phyloP scores from a whole-genome alignment of 1,140 invertebrate genomes.

The Asbolus verrucosus region DNA sequence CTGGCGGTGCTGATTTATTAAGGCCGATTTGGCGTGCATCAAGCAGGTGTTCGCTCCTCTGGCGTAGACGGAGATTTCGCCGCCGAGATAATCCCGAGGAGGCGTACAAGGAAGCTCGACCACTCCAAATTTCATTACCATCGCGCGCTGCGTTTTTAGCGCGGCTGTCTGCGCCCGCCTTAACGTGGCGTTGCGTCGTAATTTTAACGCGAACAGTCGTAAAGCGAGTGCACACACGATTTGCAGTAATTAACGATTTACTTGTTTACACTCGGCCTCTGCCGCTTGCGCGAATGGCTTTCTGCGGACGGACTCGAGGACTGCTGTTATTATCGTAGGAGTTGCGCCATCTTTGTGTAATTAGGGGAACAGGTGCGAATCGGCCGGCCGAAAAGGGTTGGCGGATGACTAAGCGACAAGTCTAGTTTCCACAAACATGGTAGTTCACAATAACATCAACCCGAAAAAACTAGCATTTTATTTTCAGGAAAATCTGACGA shows the following conservation, averaged over 20 bases:
- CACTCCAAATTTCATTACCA: constrained; percentile 15
- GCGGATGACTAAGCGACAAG: background rate
- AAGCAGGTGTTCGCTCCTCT: constrained; percentile 26
- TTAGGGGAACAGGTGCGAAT: too few relatives aligned
- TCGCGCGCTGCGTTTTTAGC: background rate
- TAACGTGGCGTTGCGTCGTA: constrained; percentile 49
- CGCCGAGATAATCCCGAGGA: constrained; percentile 27
- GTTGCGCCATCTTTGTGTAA: too few relatives aligned
- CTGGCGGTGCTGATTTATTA: constrained; percentile 35
- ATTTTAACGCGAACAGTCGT: constrained; percentile 51
- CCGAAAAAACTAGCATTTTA: too few relatives aligned
- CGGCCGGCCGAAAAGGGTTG: background rate
- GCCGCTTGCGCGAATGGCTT: constrained; percentile 30
- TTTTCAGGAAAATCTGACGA: too few relatives aligned
- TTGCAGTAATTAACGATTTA: constrained; percentile 53
- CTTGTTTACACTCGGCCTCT: constrained; percentile 49
- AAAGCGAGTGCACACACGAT: constrained; percentile 49
- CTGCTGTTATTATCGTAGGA: constrained; percentile 13
- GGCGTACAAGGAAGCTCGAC: constrained; percentile 19
- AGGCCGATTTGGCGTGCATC: constrained; percentile 30
- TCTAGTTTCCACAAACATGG: background rate
- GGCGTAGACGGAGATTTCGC: constrained; percentile 9
- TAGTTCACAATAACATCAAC: too few relatives aligned
- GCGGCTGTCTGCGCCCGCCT: constrained; percentile 10
- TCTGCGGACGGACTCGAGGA: background rate